Percentiles rank a stretch among this genome's conserved stretches.
phyloP scores from a whole-genome alignment of 2,888 invertebrate genomes.

The Sthenelais limicola region DNA sequence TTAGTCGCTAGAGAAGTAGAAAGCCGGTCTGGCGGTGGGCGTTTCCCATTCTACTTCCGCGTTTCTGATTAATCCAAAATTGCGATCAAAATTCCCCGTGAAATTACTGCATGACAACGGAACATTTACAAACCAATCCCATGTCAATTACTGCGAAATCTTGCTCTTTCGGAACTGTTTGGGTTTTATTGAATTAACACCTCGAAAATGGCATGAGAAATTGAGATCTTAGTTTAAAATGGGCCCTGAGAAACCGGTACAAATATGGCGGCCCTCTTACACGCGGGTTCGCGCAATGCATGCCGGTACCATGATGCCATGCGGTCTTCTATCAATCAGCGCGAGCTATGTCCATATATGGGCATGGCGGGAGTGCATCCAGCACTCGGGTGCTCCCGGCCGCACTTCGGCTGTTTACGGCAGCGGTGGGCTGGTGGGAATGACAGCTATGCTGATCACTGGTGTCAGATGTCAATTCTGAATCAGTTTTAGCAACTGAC shows the following conservation, averaged over 20 bases:
- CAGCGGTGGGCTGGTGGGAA: slow-evolving; percentile 48
- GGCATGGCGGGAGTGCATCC: slow-evolving; percentile 26
- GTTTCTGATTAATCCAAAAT: no score
- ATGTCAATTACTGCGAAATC: no score
- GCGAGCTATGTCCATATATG: slow-evolving; percentile 24
- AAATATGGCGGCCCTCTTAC: not conserved
- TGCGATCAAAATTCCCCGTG: no score
- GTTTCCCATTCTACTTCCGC: no score
- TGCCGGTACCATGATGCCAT: slow-evolving; percentile 3
- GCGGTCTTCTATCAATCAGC: slow-evolving; percentile 7
- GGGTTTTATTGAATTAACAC: not conserved
- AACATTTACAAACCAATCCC: no score
- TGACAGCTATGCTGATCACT: slow-evolving; percentile 44
- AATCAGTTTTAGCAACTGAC: no score
- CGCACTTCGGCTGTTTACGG: slow-evolving; percentile 8
- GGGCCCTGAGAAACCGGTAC: not conserved
- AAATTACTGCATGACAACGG: no score
- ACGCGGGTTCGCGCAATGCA: not conserved
- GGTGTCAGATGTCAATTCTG: no score
- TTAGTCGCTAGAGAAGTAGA: no score
- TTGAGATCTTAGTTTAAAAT: not conserved
- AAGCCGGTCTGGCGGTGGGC: no score
- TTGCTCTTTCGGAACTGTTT: no score
- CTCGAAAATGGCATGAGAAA: not conserved
- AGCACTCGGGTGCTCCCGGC: slow-evolving; percentile 15